Percentiles rank a stretch among this genome's conserved stretches.
Evolutionary conservation across 2,888 invertebrate species (phyloP).

Genomic region (Aquatica leii): DNA sequence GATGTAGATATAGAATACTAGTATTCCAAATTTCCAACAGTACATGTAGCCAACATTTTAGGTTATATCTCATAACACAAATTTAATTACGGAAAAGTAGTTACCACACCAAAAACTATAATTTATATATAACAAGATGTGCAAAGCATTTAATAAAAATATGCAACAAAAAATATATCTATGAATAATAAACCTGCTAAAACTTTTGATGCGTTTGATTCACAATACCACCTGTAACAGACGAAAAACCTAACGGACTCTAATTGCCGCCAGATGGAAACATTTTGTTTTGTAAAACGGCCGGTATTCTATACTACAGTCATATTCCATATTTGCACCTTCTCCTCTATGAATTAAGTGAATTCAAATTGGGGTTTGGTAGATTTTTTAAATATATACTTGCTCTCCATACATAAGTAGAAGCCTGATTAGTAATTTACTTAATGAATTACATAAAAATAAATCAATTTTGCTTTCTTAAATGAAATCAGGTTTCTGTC

Average conservation of each 20-base stretch:
- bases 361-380: too few relatives aligned
- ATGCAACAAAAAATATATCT: too few relatives aligned
- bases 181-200: too few relatives aligned
- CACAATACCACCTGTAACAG: neutral
- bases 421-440: too few relatives aligned
- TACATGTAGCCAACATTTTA: neutral
- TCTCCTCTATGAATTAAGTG: too few relatives aligned
- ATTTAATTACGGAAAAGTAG: neutral
- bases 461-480: too few relatives aligned
- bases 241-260: neutral
- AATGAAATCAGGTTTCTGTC: too few relatives aligned
- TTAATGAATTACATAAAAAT: too few relatives aligned
- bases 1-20: neutral
- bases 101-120: neutral
- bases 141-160: too few relatives aligned
- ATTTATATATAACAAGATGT: neutral
- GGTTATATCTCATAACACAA: neutral
- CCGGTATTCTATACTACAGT: neutral
- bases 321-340: neutral
- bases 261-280: neutral
- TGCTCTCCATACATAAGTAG: too few relatives aligned
- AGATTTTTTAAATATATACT: too few relatives aligned
- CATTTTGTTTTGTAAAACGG: neutral
- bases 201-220: too few relatives aligned
- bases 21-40: neutral